A percentile compares a stretch with the other conserved stretches of the same genome.
phyloP scores from a whole-genome alignment of 2,113 vertebrate genomes.

The Alosa alosa region DNA sequence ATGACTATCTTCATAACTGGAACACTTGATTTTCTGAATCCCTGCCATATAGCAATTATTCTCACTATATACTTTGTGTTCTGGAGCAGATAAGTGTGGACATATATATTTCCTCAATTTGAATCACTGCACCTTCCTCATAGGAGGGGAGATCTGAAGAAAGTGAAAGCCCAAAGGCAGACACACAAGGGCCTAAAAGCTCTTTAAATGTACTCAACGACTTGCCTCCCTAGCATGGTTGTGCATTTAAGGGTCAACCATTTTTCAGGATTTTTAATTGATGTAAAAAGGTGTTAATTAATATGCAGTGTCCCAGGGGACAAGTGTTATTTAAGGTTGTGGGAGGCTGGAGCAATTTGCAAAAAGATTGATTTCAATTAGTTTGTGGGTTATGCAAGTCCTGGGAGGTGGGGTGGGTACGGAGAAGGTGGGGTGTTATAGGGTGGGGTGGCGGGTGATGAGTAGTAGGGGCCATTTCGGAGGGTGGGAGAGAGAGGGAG shows the following conservation, averaged over 20 bases:
- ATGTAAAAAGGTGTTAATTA: slow-evolving; percentile 82
- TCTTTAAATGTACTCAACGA: neutral
- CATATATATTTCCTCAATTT: neutral
- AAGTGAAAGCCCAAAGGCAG: neutral
- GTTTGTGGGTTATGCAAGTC: slow-evolving; percentile 80
- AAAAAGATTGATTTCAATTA: slow-evolving; percentile 86
- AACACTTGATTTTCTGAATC: neutral
- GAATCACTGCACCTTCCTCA: neutral
- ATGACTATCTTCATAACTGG: neutral
- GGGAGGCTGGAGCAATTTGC: slow-evolving; percentile 78
- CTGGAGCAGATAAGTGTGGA: neutral
- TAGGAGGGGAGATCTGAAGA: neutral
- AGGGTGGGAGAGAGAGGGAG: neutral
- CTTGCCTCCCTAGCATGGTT: neutral
- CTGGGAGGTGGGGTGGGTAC: neutral
- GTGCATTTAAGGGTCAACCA: slow-evolving; percentile 18
- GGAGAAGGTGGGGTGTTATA: neutral
- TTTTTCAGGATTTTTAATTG: slow-evolving; percentile 16
- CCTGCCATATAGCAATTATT: neutral
- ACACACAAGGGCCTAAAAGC: neutral
- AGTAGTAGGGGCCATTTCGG: neutral
- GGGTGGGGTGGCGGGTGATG: neutral
- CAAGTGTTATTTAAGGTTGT: slow-evolving; percentile 84
- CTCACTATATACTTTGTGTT: neutral
- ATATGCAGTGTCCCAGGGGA: slow-evolving; percentile 80